Base-by-base conservation (phyloP, 2,113 vertebrate genomes). In the Holacanthus passer region DNA sequence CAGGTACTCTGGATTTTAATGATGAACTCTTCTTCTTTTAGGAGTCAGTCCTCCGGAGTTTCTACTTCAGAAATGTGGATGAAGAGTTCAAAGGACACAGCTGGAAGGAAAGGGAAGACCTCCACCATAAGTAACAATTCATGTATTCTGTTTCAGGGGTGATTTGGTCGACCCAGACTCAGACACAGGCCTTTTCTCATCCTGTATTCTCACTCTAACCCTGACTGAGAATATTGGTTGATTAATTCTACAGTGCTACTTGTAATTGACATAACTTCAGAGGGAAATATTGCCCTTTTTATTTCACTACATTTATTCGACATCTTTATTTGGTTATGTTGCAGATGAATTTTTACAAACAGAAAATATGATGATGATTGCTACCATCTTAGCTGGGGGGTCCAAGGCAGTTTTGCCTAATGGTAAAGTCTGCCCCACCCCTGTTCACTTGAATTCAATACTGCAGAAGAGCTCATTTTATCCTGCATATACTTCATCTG, bases 71-170 rank as follows among this genome's bases (percentile, higher is more conserved):
- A 81, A 24, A 32, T 66, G 45, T 5, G 72, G 19, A 45, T 41
- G 14, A 50, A 13, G 37, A 73, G 83, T 73, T 69, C 65, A 83
- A 24, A 75, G 72, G 69, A 59, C 78, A 73, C 74, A 79, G 75
- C 29, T 84, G 83, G n/a, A 74, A 31, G 35, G 53, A 66, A 22
- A 32, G 8, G 32, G 58, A 48, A 58, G 63, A 84, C 71, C 8
- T 0, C 10, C 24, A 55, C 48, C 64, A 45, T 62, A 56, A 32
- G 11, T 50, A 53, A 67, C 8, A 16, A 1, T 24, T 79, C 12
- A 27, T 24, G 14, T 56, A 19, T 22, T 53, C 3, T 74, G 20
- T 47, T 20, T 69, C 58, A 69, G 59, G 39, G 37, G 14, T 47
- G 45, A 62, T 37, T 47, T 37, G 9, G 6, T 43, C 7, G 11